Evolutionary conservation across 2,888 invertebrate species (phyloP), one percentile per base, ranked within the genome.

Genomic region (Nomada lathburiana): DNA sequence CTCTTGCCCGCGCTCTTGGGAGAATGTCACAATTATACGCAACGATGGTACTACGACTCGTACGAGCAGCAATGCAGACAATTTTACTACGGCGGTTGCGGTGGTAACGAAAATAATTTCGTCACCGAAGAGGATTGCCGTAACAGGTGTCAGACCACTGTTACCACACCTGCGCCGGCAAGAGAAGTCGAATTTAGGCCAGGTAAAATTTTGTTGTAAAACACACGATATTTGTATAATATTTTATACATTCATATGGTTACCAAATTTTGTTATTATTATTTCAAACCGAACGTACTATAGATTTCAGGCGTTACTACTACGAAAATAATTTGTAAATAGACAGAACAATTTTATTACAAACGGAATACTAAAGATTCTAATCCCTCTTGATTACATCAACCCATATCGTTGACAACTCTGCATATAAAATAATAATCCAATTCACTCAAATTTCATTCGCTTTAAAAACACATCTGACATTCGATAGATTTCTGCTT

Each of bases 11-110:
- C 97, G 2, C 95, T 96, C 77, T 94, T 96, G 76, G 98, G 98
- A 16, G 96, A 96, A 60, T 98, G 98, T 89, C 95, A 95, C 73
- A 96, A 97, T 89, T 97, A 97, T 91, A 95, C 95, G 9, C 94
- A 95, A 80, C 95, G 96, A 79, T 99, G 97, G 97, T 98, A 97
- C 94, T 98, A 95, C 94, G 97, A 98, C 92, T 96, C 97, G 0
- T 95, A 95, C 89, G 96, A 96, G 64, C 95, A 96, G 81, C 94
- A 95, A 52, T 99, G 99, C 93, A 94, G 95, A 71, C 96, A 96
- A 90, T 99, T 98, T 94, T 96, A 97, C 89, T 98, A 97, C 92
- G 98, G 98, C 53, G 98, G 99, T 67, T 99, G 99, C 92, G 97
- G 97, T 23, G 99, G 98, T 44, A 99, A 99, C 92, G 96, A 95